phyloP scores from a whole-genome alignment of 2,888 invertebrate genomes.

The Polymixis flavicincta region DNA sequence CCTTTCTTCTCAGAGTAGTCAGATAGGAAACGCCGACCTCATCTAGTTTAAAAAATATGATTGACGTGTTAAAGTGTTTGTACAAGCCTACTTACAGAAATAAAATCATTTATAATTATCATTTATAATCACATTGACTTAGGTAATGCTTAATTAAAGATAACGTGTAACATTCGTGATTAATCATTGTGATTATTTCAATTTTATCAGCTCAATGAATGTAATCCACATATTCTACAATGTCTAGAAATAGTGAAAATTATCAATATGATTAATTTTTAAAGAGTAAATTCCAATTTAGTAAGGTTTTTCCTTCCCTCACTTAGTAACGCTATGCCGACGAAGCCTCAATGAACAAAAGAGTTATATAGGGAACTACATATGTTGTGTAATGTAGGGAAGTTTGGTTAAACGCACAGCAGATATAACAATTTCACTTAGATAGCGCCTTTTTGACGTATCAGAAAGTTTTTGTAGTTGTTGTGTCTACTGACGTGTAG shows the following conservation, averaged over 20 bases:
- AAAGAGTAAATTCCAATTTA: neutral
- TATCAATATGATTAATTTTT: constrained; percentile 16
- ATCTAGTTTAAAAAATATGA: too few species aligned
- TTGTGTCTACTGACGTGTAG: too few species aligned
- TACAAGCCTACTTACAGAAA: too few species aligned
- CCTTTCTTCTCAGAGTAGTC: too few species aligned
- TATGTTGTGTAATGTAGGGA: too few species aligned
- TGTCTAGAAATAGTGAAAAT: constrained; percentile 15
- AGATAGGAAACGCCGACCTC: too few species aligned
- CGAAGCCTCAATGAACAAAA: neutral
- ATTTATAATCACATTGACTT: neutral
- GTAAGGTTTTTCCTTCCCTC: neutral
- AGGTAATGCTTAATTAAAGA: neutral
- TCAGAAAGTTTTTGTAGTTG: too few species aligned
- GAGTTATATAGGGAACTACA: too few species aligned
- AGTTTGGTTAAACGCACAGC: neutral
- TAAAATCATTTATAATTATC: too few species aligned
- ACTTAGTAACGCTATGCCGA: neutral
- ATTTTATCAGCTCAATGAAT: constrained; percentile 20
- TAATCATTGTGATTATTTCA: constrained; percentile 21
- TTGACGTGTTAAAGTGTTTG: too few species aligned
- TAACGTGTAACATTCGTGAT: neutral
- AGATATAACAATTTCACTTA: too few species aligned
- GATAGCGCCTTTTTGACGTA: too few species aligned
- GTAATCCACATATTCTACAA: constrained; percentile 9